Percentiles rank a stretch among this genome's conserved stretches.
Evolutionary conservation across 2,888 invertebrate genomes (phyloP).

Genomic region (Eupithecia vulgata): DNA sequence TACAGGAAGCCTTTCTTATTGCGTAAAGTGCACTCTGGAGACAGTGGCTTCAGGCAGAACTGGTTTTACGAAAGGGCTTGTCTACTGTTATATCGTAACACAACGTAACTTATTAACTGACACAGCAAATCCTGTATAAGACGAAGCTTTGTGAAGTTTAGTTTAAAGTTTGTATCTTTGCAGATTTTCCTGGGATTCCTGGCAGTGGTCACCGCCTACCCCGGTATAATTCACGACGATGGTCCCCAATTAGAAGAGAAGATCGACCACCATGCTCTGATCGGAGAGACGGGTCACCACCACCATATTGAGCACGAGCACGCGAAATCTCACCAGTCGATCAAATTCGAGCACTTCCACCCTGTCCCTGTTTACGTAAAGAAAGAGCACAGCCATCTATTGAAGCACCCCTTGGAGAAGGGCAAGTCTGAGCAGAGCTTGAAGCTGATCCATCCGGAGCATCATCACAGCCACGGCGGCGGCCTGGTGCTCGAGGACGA

Average conservation of each 20-base stretch:
- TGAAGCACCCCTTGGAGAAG: constrained; percentile 86
- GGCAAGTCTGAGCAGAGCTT: constrained; percentile 85
- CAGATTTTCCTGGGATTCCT: constrained; percentile 81
- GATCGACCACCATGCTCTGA: constrained; percentile 69
- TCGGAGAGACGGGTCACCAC: constrained; percentile 82
- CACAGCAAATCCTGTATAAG: constrained; percentile 11
- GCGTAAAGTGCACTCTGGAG: constrained; percentile 57
- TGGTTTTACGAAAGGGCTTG: constrained; percentile 49
- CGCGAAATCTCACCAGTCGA: constrained; percentile 88
- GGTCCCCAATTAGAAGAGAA: constrained; percentile 70
- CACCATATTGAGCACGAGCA: constrained; percentile 86
- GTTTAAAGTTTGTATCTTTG: constrained; percentile 36
- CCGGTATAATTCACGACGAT: constrained; percentile 77
- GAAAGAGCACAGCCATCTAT: constrained; percentile 86
- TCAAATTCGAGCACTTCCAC: constrained; percentile 88
- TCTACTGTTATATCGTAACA: constrained; percentile 35
- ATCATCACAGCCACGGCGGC: constrained; percentile 83
- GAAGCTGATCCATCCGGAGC: constrained; percentile 85
- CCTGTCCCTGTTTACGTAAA: constrained; percentile 88
- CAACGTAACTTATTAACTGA: constrained; percentile 38
- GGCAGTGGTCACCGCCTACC: constrained; percentile 75
- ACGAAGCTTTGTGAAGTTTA: not conserved
- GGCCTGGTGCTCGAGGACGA: constrained; percentile 86
- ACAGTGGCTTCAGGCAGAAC: constrained; percentile 57
- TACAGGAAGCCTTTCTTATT: constrained; percentile 69